A percentile compares a stretch with the other conserved stretches of the same genome.
phyloP scores from a whole-genome alignment of 1,140 invertebrate species.

The Drosophila lowei region DNA sequence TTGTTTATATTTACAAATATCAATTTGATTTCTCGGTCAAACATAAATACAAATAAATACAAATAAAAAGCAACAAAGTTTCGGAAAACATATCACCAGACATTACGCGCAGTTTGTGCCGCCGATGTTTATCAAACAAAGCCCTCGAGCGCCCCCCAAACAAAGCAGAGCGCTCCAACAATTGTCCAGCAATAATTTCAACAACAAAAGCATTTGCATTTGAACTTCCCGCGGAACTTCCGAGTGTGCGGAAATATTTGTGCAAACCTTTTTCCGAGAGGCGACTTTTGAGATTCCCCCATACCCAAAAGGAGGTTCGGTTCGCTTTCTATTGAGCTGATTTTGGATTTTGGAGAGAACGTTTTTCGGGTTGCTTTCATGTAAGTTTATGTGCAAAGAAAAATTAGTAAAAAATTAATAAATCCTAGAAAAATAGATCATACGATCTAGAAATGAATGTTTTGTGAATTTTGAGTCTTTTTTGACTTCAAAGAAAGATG shows the following conservation, averaged over 20 bases:
- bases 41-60: slow-evolving; percentile 24
- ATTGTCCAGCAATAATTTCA: not conserved
- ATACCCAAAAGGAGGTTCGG: slow-evolving; percentile 13
- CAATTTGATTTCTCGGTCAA: slow-evolving; percentile 31
- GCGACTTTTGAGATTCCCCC: slow-evolving; percentile 2
- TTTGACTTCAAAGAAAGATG: too few relatives aligned
- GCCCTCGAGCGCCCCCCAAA: not conserved
- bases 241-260: slow-evolving; percentile 24
- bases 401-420: not conserved
- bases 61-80: slow-evolving; percentile 10
- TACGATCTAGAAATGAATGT: not conserved
- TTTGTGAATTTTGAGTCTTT: too few relatives aligned
- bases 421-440: too few relatives aligned
- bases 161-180: slow-evolving; percentile 6
- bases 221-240: slow-evolving; percentile 8
- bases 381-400: slow-evolving; percentile 10
- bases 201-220: slow-evolving; percentile 27
- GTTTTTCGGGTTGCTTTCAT: not conserved
- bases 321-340: slow-evolving; percentile 14
- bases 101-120: slow-evolving; percentile 29
- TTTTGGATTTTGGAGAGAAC: not conserved
- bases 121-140: slow-evolving; percentile 14
- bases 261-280: slow-evolving; percentile 18
- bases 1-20: slow-evolving; percentile 61
- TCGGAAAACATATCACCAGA: slow-evolving; percentile 39